Conservation (phyloP, 2,888 invertebrate species). For the Brenthis hecate region DNA sequence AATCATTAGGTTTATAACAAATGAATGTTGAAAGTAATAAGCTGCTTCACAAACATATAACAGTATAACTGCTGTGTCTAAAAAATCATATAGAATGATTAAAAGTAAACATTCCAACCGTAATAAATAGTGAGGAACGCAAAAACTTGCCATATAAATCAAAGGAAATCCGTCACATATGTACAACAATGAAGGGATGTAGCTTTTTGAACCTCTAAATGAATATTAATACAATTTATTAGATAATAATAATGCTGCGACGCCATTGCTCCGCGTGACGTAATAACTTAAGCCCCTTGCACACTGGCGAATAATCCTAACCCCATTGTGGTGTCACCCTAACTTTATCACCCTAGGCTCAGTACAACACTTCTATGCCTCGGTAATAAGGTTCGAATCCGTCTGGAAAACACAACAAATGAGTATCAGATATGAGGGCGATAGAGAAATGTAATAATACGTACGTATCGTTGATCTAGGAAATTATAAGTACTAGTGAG, state of each 20-base stretch:
- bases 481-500: conserved; percentile 40
- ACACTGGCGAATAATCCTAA: conserved; percentile 67
- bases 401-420: conserved; percentile 32
- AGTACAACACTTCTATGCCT: conserved; percentile 36
- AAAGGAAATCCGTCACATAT: conserved; percentile 32
- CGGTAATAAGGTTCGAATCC: conserved; percentile 45
- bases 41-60: too few relatives aligned
- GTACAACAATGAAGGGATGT: conserved; percentile 36
- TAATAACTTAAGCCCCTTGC: conserved; percentile 73
- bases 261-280: conserved; percentile 66
- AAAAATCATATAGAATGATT: too few relatives aligned
- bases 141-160: conserved; percentile 22
- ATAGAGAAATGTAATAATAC: conserved; percentile 49
- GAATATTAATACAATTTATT: conserved; percentile 43
- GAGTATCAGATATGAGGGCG: conserved; percentile 38
- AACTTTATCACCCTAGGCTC: conserved; percentile 56
- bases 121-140: conserved; percentile 14
- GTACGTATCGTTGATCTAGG: conserved; percentile 41
- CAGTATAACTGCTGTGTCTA: too few relatives aligned
- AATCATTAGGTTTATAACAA: too few relatives aligned
- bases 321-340: conserved; percentile 67
- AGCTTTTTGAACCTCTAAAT: conserved; percentile 35
- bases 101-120: neutral
- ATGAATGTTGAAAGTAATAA: too few relatives aligned
- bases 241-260: conserved; percentile 46